Evolutionary conservation across 2,797 vertebrate genomes (phyloP), one percentile per base, ranked within the genome.

Genomic region (Arnoldichthys spilopterus): DNA sequence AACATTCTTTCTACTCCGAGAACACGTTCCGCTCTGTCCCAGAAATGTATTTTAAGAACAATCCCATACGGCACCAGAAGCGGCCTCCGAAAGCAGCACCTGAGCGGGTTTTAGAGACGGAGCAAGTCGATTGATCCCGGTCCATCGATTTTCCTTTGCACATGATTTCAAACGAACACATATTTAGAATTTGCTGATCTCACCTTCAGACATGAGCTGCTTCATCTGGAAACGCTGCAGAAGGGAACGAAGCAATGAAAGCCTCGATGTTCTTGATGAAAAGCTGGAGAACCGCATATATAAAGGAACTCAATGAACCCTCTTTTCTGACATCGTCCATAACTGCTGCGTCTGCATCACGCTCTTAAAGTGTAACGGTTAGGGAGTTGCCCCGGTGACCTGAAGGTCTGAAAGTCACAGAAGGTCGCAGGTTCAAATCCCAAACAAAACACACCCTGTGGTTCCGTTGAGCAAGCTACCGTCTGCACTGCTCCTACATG

Each of bases 41-140:
- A 82, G 74, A 85, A 79, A 88, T 84, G 58, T 68, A 87, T 84
- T 88, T 88, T 84, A 63, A 80, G 80, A 82, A 80, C 76, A 77
- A 85, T 81, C 77, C 79, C 51, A 77, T 43, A 62, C 3, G 53
- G 77, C 37, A 71, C 37, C 78, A 59, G 2, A 26, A 45, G 49
- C 6, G 37, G 67, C 54, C 72, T 64, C 34, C 74, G 49, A 51
- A 82, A 81, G 75, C 72, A 85, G 77, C 72, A 85, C 73, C 20
- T 28, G 18, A 68, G 58, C 61, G 77, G 72, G 83, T 86, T 85
- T 86, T 87, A 18, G 59, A 71, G 79, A 79, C 8, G 26, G 18
- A 59, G 62, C 53, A 43, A 61, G 22, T 32, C 71, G 49, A 72
- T 64, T 78, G 26, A 72, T 67, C 62, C 32, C 43, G 49, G 43